Evolutionary conservation across 1,140 invertebrate genomes (phyloP), one percentile per base, ranked within the genome.

Genomic region (Drosophila nikananu): DNA sequence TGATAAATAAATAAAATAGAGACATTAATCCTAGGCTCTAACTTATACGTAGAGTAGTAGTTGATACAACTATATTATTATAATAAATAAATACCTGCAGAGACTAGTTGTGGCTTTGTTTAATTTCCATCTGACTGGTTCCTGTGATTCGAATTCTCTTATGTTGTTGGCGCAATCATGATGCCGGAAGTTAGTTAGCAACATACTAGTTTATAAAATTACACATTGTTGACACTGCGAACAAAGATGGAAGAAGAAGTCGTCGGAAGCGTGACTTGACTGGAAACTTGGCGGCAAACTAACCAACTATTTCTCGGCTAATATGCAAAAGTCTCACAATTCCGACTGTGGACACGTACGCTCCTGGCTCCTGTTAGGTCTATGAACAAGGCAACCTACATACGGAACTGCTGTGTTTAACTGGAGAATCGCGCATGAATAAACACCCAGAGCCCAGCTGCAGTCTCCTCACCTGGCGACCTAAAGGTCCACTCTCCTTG

Each of bases 171-270:
- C 32, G 72, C 74, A 77, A 77, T 76, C 62, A 60, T 77, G 61
- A 67, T 37, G 32, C 61, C 54, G 72, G 72, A 77, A 67, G 74
- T 77, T 77, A 77, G 74, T 77, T 77, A 77, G 71, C 72, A 52
- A 32, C 71, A 76, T 67, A 39, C 44, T 23, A 65, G 73, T 75
- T 76, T 74, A 67, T 77, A 54, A 76, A 77, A 75, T 77, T 66
- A 76, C 74, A 66, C 71, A 77, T 59, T 77, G 72, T 77, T 77
- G 74, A 77, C 62, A 46, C 54, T 52, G 52, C 72, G 72, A 67
- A 42, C 62, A 51, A 76, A 76, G 63, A 58, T 19, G 44, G 32
- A 21, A 48, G 62, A 66, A 57, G 48, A 76, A 66, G 74, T 76
- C 23, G 21, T 27, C 39, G 55, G 23, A 32, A 48, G 74, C 72